Evolutionary conservation across 2,797 vertebrate species (phyloP).

Genomic region (Anguilla pacifica): DNA sequence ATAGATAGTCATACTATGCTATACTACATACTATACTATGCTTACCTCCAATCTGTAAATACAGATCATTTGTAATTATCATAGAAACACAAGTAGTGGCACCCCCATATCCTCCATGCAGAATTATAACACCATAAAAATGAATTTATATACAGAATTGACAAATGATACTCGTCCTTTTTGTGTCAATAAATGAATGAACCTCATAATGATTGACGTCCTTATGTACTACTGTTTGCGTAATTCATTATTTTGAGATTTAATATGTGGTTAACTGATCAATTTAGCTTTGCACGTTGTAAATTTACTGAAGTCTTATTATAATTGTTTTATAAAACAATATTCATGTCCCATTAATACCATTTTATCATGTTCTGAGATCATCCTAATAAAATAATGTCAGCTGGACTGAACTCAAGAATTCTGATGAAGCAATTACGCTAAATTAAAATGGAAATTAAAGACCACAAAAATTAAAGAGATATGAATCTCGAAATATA

Average conservation of each 20-base stretch:
- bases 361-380: neutral
- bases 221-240: too few species aligned
- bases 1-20: neutral
- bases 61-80: neutral
- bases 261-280: too few species aligned
- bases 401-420: neutral
- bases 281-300: too few species aligned
- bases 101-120: neutral
- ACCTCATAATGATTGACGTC: too few species aligned
- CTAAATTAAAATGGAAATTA: neutral
- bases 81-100: neutral
- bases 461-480: neutral
- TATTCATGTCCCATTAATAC: neutral
- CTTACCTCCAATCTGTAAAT: neutral
- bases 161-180: neutral
- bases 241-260: too few species aligned
- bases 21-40: neutral
- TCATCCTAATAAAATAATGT: neutral
- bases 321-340: too few species aligned
- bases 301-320: too few species aligned
- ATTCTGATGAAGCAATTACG: neutral
- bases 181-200: neutral
- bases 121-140: neutral
- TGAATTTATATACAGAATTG: neutral
- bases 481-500: neutral